Evolutionary conservation across 2,113 vertebrate genomes (phyloP), one percentile per base, ranked within the genome.

Genomic region (Microcebus lehilahytsara): DNA sequence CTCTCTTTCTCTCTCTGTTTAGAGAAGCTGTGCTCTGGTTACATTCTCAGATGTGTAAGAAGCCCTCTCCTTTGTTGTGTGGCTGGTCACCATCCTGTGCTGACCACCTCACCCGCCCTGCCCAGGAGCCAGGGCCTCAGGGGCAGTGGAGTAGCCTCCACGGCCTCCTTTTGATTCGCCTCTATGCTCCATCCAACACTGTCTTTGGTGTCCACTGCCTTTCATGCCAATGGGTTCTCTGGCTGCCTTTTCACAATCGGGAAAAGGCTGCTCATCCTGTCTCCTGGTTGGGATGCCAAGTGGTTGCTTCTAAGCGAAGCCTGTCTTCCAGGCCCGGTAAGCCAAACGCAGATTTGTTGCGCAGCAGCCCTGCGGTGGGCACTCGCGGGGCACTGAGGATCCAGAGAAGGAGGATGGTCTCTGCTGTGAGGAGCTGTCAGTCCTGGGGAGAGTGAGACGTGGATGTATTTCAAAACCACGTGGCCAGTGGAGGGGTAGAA

Each of bases 291-390:
- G 62, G 49, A 78, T 72, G 37, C 42, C 42, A 66, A 58, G 60
- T 17, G n/a, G 42, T 74, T 95, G 42, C 32, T 93, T 58, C n/a
- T 64, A 80, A 95, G 66, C n/a, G n/a, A n/a, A n/a, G 9, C 27
- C 79, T 69, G 58, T 72, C 27, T 53, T 58, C 42, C 46, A 37
- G 27, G 72, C 40, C 32, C 80, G 23, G 9, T n/a, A 49, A 89
- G 46, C 46, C 25, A 53, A 53, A 62, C 9, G 19, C 5, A 74
- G 62, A 22, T 79, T 27, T 49, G 9, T 23, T 53, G 23, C 67
- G 11, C 7, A 8, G 9, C 40, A 78, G 6, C 9, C 8, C 10
- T 32, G 17, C 6, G 0, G 1, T 22, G 9, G 12, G 51, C 2
- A 12, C 60, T 51, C 58, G 4, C 6, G 27, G 16, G 72, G 49